Conservation (phyloP, 2,797 vertebrate genomes). For the Poecile montanus region DNA sequence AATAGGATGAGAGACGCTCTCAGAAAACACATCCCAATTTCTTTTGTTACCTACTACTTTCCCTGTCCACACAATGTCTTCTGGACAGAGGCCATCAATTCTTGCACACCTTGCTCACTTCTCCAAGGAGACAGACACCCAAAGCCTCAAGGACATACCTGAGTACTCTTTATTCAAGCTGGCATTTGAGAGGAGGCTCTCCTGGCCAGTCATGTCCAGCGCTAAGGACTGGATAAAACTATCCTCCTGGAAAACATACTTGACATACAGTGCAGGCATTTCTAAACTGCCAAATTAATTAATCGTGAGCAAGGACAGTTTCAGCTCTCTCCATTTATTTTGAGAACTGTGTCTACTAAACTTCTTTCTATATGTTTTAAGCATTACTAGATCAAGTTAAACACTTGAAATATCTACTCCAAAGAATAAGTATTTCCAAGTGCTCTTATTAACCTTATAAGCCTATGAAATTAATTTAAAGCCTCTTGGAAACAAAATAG, state of each 20-base stretch:
- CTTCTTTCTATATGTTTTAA: not conserved
- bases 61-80: rapidly evolving
- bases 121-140: not conserved
- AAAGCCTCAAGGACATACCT: not conserved
- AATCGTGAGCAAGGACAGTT: not conserved
- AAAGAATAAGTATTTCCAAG: not conserved
- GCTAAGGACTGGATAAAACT: not conserved
- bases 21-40: not conserved
- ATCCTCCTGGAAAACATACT: not conserved
- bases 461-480: not conserved
- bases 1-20: not conserved
- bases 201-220: not conserved
- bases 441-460: not conserved
- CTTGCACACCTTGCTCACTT: not conserved
- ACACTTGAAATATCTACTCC: not conserved
- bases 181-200: not conserved
- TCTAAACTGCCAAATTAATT: not conserved
- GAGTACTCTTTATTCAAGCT: not conserved
- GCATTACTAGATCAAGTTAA: not conserved
- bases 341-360: not conserved
- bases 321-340: not conserved
- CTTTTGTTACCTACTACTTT: not conserved
- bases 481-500: not conserved
- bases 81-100: not conserved
- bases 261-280: not conserved